Evolutionary conservation across 2,888 invertebrate genomes (phyloP).

Genomic region (Drosophila meridiana): DNA sequence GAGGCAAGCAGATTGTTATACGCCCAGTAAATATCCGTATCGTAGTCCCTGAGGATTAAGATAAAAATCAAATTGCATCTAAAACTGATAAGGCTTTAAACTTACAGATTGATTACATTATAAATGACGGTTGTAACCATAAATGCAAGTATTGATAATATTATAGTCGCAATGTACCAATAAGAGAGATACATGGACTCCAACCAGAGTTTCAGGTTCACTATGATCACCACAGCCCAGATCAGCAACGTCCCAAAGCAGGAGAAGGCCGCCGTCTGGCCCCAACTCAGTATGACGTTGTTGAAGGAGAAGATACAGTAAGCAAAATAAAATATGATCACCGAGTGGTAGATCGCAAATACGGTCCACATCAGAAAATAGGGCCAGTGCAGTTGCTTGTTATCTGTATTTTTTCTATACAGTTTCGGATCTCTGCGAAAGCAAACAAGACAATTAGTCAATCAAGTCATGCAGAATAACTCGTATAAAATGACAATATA

Average conservation of each 20-base stretch:
- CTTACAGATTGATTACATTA: conserved; percentile 87
- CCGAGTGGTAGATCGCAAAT: conserved; percentile 88
- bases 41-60: conserved; percentile 82
- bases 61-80: too few relatives aligned
- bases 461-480: background rate
- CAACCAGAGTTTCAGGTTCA: conserved; percentile 88
- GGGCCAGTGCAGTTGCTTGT: conserved; percentile 88
- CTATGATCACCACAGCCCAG: conserved; percentile 87
- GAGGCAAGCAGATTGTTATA: conserved; percentile 87
- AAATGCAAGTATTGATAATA: conserved; percentile 87
- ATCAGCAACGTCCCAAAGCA: conserved; percentile 88
- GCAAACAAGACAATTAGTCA: background rate
- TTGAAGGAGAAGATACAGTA: conserved; percentile 85
- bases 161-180: conserved; percentile 86
- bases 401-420: conserved; percentile 88
- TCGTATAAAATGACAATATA: background rate
- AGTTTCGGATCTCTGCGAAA: conserved; percentile 87
- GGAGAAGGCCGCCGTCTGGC: conserved; percentile 86
- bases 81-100: conserved; percentile 50
- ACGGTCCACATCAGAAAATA: conserved; percentile 88
- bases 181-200: conserved; percentile 88
- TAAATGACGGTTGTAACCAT: conserved; percentile 87
- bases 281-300: conserved; percentile 86
- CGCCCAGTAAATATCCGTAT: conserved; percentile 87
- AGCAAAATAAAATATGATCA: conserved; percentile 87